phyloP scores from a whole-genome alignment of 2,888 invertebrate genomes.

The Antheraea assamensis region DNA sequence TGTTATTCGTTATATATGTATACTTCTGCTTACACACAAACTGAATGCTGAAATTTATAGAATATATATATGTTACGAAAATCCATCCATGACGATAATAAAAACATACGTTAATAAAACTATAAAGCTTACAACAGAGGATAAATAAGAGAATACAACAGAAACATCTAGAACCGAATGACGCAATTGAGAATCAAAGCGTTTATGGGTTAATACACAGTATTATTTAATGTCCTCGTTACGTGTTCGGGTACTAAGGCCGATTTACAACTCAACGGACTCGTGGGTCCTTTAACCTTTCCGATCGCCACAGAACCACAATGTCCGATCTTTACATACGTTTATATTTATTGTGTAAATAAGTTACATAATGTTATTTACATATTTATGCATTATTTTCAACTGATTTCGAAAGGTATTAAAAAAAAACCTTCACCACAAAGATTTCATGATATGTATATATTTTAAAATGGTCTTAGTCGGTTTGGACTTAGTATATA shows the following conservation, averaged over 20 bases:
- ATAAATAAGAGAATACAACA: background rate
- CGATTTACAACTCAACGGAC: conserved; percentile 10
- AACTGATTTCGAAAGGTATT: background rate
- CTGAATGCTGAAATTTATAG: background rate
- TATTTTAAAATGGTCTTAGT: background rate
- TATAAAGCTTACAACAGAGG: background rate
- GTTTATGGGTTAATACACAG: conserved; percentile 10
- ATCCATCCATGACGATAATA: background rate
- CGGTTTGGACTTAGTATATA: background rate
- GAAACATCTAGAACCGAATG: conserved; percentile 2
- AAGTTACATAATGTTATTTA: background rate
- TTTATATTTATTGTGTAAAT: background rate
- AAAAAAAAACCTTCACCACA: background rate
- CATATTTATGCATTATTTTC: background rate
- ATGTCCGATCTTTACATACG: background rate
- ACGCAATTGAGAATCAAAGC: conserved; percentile 2
- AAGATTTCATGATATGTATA: background rate
- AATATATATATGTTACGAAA: background rate
- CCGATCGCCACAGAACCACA: background rate
- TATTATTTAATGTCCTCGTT: conserved; percentile 2
- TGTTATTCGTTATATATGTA: background rate
- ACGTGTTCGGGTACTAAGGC: background rate
- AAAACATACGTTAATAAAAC: background rate
- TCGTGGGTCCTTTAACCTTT: conserved; percentile 6
- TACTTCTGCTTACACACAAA: background rate